Conservation (phyloP, 1,140 invertebrate genomes). For the Muscidifurax raptorellus region DNA sequence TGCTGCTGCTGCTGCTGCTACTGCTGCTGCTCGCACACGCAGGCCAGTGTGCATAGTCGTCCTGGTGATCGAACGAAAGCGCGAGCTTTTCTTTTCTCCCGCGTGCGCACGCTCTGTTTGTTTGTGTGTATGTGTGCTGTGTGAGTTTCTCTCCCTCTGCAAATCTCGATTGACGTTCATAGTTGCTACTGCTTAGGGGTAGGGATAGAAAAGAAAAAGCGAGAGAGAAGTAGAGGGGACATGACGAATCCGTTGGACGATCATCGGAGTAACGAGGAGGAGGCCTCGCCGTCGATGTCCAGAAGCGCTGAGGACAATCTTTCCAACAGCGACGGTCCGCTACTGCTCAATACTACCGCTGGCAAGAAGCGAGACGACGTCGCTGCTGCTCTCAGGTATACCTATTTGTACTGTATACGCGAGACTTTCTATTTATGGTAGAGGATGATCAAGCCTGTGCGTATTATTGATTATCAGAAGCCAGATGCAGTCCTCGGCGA, state of each 20-base stretch:
- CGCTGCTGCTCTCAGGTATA: conserved; percentile 57
- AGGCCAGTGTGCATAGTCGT: neutral
- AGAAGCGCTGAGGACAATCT: conserved; percentile 67
- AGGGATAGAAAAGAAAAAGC: neutral
- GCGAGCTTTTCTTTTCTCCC: neutral
- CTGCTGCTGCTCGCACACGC: neutral
- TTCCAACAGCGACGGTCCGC: conserved; percentile 70
- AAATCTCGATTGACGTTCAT: conserved; percentile 21
- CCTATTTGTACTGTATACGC: neutral
- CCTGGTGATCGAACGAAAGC: neutral
- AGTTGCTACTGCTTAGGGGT: neutral
- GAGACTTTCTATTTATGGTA: neutral
- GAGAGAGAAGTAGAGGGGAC: neutral
- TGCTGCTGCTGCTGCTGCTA: neutral
- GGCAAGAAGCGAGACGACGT: conserved; percentile 59
- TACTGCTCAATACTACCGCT: conserved; percentile 53
- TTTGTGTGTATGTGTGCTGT: no score
- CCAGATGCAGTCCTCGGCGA: conserved; percentile 41
- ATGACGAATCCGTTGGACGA: conserved; percentile 63
- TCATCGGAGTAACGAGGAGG: conserved; percentile 55
- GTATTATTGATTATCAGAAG: conserved; percentile 24
- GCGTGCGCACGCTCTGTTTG: neutral
- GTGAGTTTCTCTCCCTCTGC: neutral
- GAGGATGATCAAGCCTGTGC: neutral
- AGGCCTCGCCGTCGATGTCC: conserved; percentile 69